Evolutionary conservation across 2,888 invertebrate genomes (phyloP).

Genomic region (Macaria liturata): DNA sequence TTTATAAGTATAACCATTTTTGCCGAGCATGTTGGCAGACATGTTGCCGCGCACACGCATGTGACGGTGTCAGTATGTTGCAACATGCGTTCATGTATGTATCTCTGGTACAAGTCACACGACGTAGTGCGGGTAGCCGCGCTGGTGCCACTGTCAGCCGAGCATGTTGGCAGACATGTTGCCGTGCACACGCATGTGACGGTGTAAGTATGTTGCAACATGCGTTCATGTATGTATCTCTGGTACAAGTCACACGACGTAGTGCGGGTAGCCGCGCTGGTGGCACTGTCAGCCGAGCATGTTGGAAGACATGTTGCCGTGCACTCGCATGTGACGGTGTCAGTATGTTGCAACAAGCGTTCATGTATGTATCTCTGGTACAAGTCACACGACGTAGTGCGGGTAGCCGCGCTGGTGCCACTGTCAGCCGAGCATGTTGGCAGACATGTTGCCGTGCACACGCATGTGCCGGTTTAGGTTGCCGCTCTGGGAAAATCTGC

Average conservation of each 20-base stretch:
- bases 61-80: too few species aligned
- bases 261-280: constrained; percentile 26
- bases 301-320: too few species aligned
- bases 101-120: constrained; percentile 6
- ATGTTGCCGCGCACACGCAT: too few species aligned
- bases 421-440: too few species aligned
- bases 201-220: constrained; percentile 89
- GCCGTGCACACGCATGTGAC: constrained; percentile 99
- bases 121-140: constrained; percentile 23
- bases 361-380: neutral
- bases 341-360: too few species aligned
- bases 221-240: too few species aligned
- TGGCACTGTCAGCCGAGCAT: constrained; percentile 72
- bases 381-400: neutral
- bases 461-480: constrained; percentile 98
- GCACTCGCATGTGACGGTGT: too few species aligned
- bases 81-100: too few species aligned
- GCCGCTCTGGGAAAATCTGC: constrained; percentile 97
- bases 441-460: too few species aligned
- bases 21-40: too few species aligned
- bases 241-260: constrained; percentile 14
- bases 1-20: too few species aligned
- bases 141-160: constrained; percentile 81
- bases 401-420: too few species aligned
- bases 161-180: constrained; percentile 83